Base-by-base conservation (phyloP, 2,888 invertebrate genomes). In the Gonocerus acuteangulatus region DNA sequence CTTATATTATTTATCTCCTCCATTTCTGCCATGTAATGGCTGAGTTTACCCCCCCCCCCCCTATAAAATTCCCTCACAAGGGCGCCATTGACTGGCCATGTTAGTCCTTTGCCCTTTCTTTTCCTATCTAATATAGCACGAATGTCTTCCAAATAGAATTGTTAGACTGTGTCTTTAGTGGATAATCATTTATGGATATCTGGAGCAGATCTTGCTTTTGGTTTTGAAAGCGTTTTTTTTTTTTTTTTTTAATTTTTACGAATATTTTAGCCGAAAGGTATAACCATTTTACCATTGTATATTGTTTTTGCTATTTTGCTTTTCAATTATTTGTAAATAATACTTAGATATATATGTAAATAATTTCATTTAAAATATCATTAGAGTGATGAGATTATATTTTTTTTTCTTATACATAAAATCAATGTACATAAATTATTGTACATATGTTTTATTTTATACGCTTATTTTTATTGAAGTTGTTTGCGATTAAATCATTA, bases 381-480 rank as follows among this genome's bases (percentile, higher is more conserved):
- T 39, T 39, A 39, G 15, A 3, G 39, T 15, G 9, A 27, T 27
- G 27, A 27, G 27, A 27, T 6, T 27, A 27, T 27, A 27, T 39
- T 39, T 39, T 6, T 32, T 9, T 39, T 39, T n/a, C 15, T 15
- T 39, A 39, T 39, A 39, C 4, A 39, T 39, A 39, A 15, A 9
- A 39, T n/a, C n/a, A 11, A 9, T 39, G 39, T 39, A 39, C 4
- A 39, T 39, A 27, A 27, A 39, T 6, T 42, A 42, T 15, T 54
- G 15, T 54, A 22, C 34, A 54, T 54, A 54, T 39, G 19, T 54
- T 48, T 54, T 36, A 54, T 42, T 54, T 54, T 54, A 54, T 54
- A 54, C 54, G 54, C 54, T 54, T 54, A 54, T 54, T 54, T 54
- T 32, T 54, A 54, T 36, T 42, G 34, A 54, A 34, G 23, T 42